Evolutionary conservation across 2,113 vertebrate species (phyloP).

Genomic region (Lepisosteus oculatus): DNA sequence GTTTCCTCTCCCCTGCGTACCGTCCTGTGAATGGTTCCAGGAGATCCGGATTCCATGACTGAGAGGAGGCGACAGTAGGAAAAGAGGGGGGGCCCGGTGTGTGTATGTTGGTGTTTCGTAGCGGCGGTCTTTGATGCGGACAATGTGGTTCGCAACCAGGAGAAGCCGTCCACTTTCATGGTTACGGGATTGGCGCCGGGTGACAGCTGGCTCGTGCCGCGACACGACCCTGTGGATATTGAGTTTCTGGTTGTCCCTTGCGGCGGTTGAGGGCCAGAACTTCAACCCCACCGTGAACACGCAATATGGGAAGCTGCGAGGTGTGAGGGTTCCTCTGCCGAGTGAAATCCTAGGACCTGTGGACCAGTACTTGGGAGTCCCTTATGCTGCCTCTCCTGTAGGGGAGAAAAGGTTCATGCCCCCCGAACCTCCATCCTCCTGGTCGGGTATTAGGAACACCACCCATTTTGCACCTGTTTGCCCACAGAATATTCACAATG

Average conservation of each 20-base stretch:
- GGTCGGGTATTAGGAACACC: constrained; percentile 96
- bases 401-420: constrained; percentile 96
- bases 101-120: constrained; percentile 53
- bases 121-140: constrained; percentile 47
- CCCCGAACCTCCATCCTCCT: constrained; percentile 89
- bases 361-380: constrained; percentile 89
- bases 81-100: constrained; percentile 38
- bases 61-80: constrained; percentile 40
- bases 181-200: constrained; percentile 66
- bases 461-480: constrained; percentile 96
- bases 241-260: constrained; percentile 72
- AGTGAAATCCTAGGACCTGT: constrained; percentile 96
- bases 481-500: constrained; percentile 97
- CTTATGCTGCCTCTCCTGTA: constrained; percentile 83
- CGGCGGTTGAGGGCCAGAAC: constrained; percentile 71
- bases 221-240: constrained; percentile 79
- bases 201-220: constrained; percentile 61
- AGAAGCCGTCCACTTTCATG: constrained; percentile 52
- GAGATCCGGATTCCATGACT: constrained; percentile 46
- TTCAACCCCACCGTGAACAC: constrained; percentile 96
- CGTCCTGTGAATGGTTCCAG: constrained; percentile 58
- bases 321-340: constrained; percentile 85
- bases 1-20: constrained; percentile 21
- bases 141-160: constrained; percentile 68
- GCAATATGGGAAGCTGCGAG: constrained; percentile 92